Percentiles rank a stretch among this genome's conserved stretches.
These are phyloP conservation scores for Sweltsa coloradensis DNA, from an alignment of 1,140 invertebrate genomes.

Conservation along the genomic window DNA sequence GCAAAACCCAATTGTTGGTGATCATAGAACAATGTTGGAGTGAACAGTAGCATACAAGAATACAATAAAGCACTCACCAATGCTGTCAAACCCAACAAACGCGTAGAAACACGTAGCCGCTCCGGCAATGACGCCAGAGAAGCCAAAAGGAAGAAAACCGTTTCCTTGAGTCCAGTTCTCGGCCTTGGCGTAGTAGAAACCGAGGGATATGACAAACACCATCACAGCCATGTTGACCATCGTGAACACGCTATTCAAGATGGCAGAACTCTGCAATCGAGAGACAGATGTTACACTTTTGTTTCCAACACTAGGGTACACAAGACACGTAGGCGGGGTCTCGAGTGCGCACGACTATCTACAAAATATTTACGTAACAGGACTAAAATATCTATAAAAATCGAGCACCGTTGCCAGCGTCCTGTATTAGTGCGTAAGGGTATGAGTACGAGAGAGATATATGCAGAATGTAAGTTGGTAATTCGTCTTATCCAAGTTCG, in stretches of 20 bases:
- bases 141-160: slow-evolving; percentile 61
- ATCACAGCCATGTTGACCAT: slow-evolving; percentile 66
- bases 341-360: slow-evolving; percentile 23
- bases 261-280: slow-evolving; percentile 53
- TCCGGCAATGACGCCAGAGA: slow-evolving; percentile 60
- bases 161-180: slow-evolving; percentile 55
- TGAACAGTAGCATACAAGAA: no score
- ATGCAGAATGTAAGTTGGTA: no score
- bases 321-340: no score
- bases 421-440: no score
- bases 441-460: no score
- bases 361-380: no score
- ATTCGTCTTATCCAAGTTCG: no score
- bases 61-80: slow-evolving; percentile 34
- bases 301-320: no score
- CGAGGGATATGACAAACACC: slow-evolving; percentile 56
- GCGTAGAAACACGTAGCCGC: slow-evolving; percentile 86
- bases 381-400: slow-evolving; percentile 24
- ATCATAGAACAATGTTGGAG: no score
- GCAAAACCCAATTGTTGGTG: no score
- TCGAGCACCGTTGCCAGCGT: no score
- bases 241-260: slow-evolving; percentile 70
- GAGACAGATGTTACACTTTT: slow-evolving; percentile 17
- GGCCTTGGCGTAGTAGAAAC: slow-evolving; percentile 65
- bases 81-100: slow-evolving; percentile 76